Percentiles rank a stretch among this genome's conserved stretches.
Conservation (phyloP, 2,113 vertebrate species). For the Merops nubicus region DNA sequence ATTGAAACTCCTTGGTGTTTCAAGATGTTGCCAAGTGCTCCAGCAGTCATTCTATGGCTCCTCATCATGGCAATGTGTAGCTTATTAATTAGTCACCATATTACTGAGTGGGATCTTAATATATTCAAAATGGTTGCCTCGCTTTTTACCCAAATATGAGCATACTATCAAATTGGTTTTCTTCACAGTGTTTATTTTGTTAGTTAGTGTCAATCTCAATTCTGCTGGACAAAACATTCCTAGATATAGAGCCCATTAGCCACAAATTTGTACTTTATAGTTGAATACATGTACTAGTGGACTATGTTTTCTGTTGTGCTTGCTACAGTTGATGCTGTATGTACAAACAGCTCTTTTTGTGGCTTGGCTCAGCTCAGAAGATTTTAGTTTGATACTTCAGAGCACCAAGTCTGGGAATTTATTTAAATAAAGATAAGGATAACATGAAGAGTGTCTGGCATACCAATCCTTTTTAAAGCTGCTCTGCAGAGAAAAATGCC, state of each 20-base stretch:
- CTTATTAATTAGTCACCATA: background rate
- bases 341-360: slow-evolving; percentile 9
- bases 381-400: slow-evolving; percentile 21
- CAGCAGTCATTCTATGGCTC: background rate
- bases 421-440: slow-evolving; percentile 46
- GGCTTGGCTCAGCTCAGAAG: background rate
- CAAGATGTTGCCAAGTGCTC: background rate
- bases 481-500: slow-evolving; percentile 7
- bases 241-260: background rate
- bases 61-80: background rate
- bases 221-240: slow-evolving; percentile 9
- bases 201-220: slow-evolving; percentile 13
- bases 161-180: background rate
- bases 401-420: background rate
- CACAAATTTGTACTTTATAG: background rate
- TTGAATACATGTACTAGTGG: background rate
- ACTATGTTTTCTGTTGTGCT: background rate
- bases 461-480: slow-evolving; percentile 23
- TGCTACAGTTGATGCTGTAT: background rate
- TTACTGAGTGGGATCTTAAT: background rate
- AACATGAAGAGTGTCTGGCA: slow-evolving; percentile 25
- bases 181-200: slow-evolving; percentile 34
- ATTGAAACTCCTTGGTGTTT: background rate
- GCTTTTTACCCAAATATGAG: background rate
- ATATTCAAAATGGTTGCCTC: background rate